Evolutionary conservation across 2,113 vertebrate species (phyloP).

Genomic region (Falcunculus frontatus): DNA sequence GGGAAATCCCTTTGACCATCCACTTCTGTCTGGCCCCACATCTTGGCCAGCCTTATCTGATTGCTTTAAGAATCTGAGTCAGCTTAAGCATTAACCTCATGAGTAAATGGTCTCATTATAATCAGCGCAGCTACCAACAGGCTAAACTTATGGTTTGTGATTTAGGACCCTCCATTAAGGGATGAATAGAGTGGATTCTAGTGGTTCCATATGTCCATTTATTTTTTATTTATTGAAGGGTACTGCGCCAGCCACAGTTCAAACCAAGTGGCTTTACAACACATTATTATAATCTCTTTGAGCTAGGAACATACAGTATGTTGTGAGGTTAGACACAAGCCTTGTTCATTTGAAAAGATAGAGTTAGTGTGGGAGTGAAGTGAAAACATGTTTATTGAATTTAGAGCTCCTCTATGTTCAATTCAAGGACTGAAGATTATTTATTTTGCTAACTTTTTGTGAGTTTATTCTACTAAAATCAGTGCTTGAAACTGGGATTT

Average conservation of each 20-base stretch:
- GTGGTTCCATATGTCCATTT: slow-evolving; percentile 39
- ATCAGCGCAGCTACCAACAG: slow-evolving; percentile 27
- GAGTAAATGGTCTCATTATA: slow-evolving; percentile 46
- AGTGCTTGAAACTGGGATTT: background rate
- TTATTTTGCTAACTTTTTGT: background rate
- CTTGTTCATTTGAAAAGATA: background rate
- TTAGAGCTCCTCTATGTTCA: background rate
- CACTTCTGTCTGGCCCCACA: background rate
- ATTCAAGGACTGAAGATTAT: background rate
- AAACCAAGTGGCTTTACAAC: background rate
- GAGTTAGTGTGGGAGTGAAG: background rate
- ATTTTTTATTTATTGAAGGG: slow-evolving; percentile 19
- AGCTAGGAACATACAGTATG: background rate
- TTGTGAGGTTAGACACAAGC: background rate
- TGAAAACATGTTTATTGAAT: background rate
- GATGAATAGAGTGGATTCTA: slow-evolving; percentile 17
- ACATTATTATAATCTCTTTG: background rate
- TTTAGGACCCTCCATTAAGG: slow-evolving; percentile 18
- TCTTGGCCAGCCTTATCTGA: background rate
- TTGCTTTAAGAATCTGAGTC: slow-evolving; percentile 11
- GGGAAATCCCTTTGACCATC: background rate
- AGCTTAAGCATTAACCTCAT: slow-evolving; percentile 24
- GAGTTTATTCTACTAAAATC: background rate
- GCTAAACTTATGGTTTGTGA: background rate
- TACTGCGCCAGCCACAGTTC: background rate